Evolutionary conservation across 2,797 vertebrate genomes (phyloP), one percentile per base, ranked within the genome.

Genomic region (Bucorvus abyssinicus): DNA sequence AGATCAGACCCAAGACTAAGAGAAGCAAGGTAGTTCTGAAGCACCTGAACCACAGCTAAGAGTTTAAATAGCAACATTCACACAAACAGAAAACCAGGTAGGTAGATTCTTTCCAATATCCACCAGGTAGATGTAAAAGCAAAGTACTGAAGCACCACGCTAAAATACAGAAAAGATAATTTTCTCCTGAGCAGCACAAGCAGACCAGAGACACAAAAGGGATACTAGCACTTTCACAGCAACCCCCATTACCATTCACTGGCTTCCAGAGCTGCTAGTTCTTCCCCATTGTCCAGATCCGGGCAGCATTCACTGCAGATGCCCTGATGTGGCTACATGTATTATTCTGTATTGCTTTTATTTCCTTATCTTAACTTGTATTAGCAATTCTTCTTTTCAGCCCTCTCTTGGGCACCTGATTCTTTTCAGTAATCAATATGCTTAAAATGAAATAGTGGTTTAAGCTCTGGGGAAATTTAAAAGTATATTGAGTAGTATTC

Each of bases 201-300:
- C 14, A 42, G 12, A 49, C 15, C 2, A 1, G 14, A 91, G 21
- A 23, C 13, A n/a, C 30, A 52, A 60, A 63, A 49, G 38, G 10
- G 7, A 57, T 16, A 34, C 1, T 5, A 14, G 8, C 0, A 0
- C 18, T 88, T 67, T 59, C 49, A 29, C 49, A 68, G 32, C 10
- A n/a, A 36, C 1, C 3, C 9, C 18, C 21, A 38, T 22, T 27
- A 50, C 9, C 7, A 12, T 19, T 53, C 32, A 29, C 9, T 7
- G 9, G 2, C 16, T 81, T 56, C 45, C 17, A 40, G 64, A 85
- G 18, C 36, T 76, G 23, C 47, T 47, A 0, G 27, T 56, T 26
- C 24, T 50, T 21, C 4, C 29, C 40, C 19, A n/a, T 4, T 0
- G 2, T 15, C 12, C 21, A 53, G 32, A 34, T 4, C 2, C 0